Conservation (phyloP, 37 sponge, comb jelly and placozoan species). For the Eunapius fragilis region DNA sequence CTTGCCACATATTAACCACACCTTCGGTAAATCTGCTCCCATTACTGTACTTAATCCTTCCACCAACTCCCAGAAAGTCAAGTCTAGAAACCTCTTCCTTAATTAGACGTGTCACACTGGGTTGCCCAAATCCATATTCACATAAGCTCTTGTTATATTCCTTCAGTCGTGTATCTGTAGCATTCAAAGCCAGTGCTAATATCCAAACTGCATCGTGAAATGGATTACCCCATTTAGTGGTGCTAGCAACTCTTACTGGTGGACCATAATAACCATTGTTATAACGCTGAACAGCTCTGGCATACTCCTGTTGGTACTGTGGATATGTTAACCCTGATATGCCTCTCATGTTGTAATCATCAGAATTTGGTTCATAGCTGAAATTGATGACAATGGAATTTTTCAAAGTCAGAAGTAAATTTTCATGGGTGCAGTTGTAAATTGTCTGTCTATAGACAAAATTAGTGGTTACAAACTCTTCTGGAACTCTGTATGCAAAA, state of each 20-base stretch:
- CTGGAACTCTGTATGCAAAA: constrained; percentile 6
- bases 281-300: neutral
- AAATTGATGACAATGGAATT: constrained; percentile 4
- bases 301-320: constrained; percentile 11
- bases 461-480: neutral
- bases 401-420: neutral
- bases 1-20: neutral
- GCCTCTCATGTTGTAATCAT: neutral
- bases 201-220: constrained; percentile 41
- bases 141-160: neutral
- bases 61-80: neutral
- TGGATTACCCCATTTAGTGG: neutral
- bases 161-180: neutral
- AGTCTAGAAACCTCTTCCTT: neutral
- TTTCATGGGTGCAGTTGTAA: neutral
- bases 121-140: neutral
- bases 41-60: neutral
- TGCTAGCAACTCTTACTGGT: neutral
- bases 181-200: constrained; percentile 20
- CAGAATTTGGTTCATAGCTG: neutral
- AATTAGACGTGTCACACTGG: neutral
- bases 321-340: constrained; percentile 8
- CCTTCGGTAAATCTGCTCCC: neutral
- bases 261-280: neutral
- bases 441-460: neutral